Percentiles rank a stretch among this genome's conserved stretches.
Conservation (phyloP, 1,140 invertebrate genomes). For the Zaprionus kolodkinae region DNA sequence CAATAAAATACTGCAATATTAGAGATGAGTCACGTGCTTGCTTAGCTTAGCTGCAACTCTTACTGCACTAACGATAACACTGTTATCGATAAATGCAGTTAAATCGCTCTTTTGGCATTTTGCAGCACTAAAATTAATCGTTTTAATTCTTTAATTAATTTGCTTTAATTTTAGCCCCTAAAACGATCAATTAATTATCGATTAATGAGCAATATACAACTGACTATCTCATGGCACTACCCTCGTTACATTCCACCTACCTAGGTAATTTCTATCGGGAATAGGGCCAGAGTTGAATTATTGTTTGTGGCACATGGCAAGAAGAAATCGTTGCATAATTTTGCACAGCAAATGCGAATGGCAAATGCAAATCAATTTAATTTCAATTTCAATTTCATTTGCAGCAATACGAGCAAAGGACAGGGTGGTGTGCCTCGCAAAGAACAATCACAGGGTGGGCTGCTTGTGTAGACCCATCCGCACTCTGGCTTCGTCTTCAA, state of each 20-base stretch:
- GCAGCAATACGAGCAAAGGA: neutral
- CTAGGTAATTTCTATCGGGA: neutral
- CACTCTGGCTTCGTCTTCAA: neutral
- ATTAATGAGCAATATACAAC: neutral
- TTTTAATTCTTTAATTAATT: no score
- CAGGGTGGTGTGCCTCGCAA: neutral
- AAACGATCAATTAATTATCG: neutral
- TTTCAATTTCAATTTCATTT: slow-evolving; percentile 36
- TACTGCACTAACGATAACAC: neutral
- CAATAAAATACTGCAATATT: neutral
- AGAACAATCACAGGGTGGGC: neutral
- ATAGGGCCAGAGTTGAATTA: neutral
- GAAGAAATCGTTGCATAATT: slow-evolving; percentile 26
- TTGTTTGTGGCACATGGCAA: slow-evolving; percentile 24
- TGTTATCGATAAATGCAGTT: neutral
- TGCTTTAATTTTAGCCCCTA: no score
- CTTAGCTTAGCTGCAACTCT: neutral
- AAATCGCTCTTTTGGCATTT: neutral
- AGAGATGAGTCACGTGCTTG: no score
- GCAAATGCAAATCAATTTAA: slow-evolving; percentile 61
- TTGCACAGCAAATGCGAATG: slow-evolving; percentile 12
- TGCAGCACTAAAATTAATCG: neutral
- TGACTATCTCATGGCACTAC: no score
- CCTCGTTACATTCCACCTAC: no score
- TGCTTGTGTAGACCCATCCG: no score